Evolutionary conservation across 1,140 invertebrate species (phyloP).

Genomic region (Nomia melanderi): DNA sequence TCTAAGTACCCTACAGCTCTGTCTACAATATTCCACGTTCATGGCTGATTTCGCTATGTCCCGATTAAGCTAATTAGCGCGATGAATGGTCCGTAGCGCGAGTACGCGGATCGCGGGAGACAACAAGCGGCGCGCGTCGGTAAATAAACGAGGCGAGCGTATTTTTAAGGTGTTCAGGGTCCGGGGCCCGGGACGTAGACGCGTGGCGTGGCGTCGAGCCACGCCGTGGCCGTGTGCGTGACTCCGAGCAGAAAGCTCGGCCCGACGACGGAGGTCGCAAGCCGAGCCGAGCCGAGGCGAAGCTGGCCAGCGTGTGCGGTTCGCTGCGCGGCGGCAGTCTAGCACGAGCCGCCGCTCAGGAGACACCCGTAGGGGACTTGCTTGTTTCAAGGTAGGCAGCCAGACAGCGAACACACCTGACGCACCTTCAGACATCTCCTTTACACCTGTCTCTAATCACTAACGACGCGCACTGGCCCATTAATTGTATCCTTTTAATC

Average conservation of each 20-base stretch:
- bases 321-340: slow-evolving; percentile 71
- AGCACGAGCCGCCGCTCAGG: slow-evolving; percentile 78
- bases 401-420: slow-evolving; percentile 21
- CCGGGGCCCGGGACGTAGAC: not conserved
- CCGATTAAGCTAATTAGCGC: no score
- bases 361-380: slow-evolving; percentile 75
- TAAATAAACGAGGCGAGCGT: slow-evolving; percentile 28
- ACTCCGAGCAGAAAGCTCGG: slow-evolving; percentile 14
- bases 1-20: no score
- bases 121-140: not conserved
- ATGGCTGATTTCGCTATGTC: no score
- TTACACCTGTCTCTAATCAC: not conserved
- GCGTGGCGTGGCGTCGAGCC: not conserved
- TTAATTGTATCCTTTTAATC: no score
- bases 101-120: not conserved
- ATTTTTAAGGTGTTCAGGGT: slow-evolving; percentile 19
- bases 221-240: no score
- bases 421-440: slow-evolving; percentile 3
- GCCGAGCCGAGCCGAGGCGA: slow-evolving; percentile 56
- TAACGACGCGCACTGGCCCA: no score
- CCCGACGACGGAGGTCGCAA: slow-evolving; percentile 44
- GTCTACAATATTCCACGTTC: no score
- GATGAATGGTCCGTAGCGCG: no score
- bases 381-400: slow-evolving; percentile 74
- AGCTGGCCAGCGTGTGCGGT: slow-evolving; percentile 63